These are phyloP conservation scores for Synchiropus splendidus DNA, from an alignment of 2,113 vertebrate genomes.

Conservation along the genomic window DNA sequence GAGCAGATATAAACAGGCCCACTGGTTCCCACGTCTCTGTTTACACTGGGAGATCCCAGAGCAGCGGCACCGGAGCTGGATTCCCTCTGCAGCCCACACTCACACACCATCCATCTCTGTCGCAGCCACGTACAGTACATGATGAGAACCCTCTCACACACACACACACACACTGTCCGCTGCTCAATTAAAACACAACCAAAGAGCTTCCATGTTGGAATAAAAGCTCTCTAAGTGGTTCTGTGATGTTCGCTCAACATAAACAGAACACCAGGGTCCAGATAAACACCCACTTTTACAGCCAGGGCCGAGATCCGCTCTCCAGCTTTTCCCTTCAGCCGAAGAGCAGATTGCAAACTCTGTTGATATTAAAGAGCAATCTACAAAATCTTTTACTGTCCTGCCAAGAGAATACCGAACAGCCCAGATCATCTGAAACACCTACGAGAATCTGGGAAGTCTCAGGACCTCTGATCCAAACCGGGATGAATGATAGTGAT, in stretches of 20 bases:
- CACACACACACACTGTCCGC: too few relatives aligned
- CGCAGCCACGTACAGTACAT: constrained; percentile 1
- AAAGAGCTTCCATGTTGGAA: constrained; percentile 21
- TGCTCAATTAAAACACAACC: too few relatives aligned
- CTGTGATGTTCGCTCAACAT: constrained; percentile 50
- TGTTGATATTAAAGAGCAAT: neutral
- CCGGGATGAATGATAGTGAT: too few relatives aligned
- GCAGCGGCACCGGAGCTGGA: constrained; percentile 48
- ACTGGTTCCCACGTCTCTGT: constrained; percentile 66
- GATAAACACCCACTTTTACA: constrained; percentile 48
- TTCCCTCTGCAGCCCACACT: constrained; percentile 35
- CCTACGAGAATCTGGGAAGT: too few relatives aligned
- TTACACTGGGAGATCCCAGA: constrained; percentile 61
- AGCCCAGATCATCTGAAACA: constrained; percentile 1
- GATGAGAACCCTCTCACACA: too few relatives aligned
- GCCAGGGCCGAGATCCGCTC: constrained; percentile 22
- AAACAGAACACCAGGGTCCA: constrained; percentile 47
- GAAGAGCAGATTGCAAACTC: too few relatives aligned
- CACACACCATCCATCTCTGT: constrained; percentile 53
- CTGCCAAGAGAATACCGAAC: constrained; percentile 13
- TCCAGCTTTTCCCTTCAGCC: too few relatives aligned
- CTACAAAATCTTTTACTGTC: constrained; percentile 4
- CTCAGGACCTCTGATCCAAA: too few relatives aligned
- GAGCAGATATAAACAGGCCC: constrained; percentile 57
- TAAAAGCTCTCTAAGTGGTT: constrained; percentile 14